Base-by-base conservation (phyloP, 2,797 vertebrate species). In the Alauda arvensis region DNA sequence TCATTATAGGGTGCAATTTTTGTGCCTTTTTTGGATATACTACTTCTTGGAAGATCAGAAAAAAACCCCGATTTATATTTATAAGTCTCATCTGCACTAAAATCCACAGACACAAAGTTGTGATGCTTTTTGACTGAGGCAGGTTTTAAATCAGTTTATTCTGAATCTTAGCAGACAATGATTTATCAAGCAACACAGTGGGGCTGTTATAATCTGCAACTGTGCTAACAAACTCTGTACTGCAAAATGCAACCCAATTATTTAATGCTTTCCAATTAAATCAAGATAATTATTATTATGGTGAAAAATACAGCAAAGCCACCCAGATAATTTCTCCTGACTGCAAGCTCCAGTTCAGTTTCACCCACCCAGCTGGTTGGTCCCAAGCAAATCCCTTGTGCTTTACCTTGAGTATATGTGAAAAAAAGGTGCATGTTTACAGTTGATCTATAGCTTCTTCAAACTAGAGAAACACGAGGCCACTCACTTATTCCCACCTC, bases 81-180 rank as follows among this genome's bases (percentile, higher is more conserved):
- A 37, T 33, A 61, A 72, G 26, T 51, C 45, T 83, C 40, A 59
- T 77, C 65, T 45, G 29, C 46, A 31, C 6, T 69, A 61, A 92
- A 90, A 85, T 51, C 28, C 57, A 63, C 19, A 56, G 52, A 45
- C 28, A 53, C 12, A 40, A 63, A 48, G 20, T 13, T 90, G 43
- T 56, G 49, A 60, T n/a, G n/a, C 23, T 72, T 83, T 76, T 43
- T 57, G 63, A 62, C 53, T 69, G 45, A 90, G 37, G 15, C 11
- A 66, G 45, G 18, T 87, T 83, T 87, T 77, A 84, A 89, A 55
- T 77, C 53, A 57, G 28, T 83, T 94, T 91, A 82, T 90, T 62
- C 45, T 49, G 61, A 83, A 69, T 60, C 12, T 60, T 74, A 57
- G 48, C 10, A 65, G 51, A 55, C 31, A 49, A 62, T 0, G 0